phyloP scores from a whole-genome alignment of 1,140 invertebrate genomes.

The Lineus longissimus region DNA sequence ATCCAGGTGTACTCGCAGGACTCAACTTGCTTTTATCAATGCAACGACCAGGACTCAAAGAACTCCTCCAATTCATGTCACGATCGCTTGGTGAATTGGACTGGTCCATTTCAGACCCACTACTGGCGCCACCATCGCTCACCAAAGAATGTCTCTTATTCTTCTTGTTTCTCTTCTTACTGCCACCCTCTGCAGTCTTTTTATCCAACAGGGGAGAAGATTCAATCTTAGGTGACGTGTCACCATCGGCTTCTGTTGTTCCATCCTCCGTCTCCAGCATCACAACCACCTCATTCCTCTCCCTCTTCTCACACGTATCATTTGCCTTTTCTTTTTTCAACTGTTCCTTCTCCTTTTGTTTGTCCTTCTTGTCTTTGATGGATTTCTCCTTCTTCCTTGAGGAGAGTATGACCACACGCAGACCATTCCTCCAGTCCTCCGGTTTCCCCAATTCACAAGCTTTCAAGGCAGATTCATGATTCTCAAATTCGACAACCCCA shows the following conservation, averaged over 20 bases:
- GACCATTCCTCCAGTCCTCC: constrained; percentile 56
- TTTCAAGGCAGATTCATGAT: constrained; percentile 75
- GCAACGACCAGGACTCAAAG: constrained; percentile 33
- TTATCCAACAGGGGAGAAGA: neutral
- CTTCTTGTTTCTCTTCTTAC: constrained; percentile 37
- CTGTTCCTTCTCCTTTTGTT: constrained; percentile 27
- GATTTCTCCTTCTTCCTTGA: constrained; percentile 36
- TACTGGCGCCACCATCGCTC: constrained; percentile 24
- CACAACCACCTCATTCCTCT: constrained; percentile 17
- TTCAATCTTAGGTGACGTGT: neutral
- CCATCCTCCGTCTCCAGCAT: constrained; percentile 26
- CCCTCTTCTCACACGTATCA: constrained; percentile 2
- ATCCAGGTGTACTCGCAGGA: constrained; percentile 26
- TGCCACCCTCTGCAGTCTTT: constrained; percentile 24
- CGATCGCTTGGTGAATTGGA: constrained; percentile 10
- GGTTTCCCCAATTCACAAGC: constrained; percentile 62
- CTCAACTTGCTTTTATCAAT: constrained; percentile 28
- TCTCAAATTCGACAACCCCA: constrained; percentile 84
- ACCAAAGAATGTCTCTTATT: constrained; percentile 26
- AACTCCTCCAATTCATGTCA: neutral
- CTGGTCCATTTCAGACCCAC: constrained; percentile 43
- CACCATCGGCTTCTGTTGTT: neutral
- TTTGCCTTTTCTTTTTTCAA: neutral
- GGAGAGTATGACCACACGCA: constrained; percentile 54
- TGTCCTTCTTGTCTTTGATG: neutral